Percentiles rank a stretch among this genome's conserved stretches.
Evolutionary conservation across 2,888 invertebrate species (phyloP).

Genomic region (Epistrophe eligans): DNA sequence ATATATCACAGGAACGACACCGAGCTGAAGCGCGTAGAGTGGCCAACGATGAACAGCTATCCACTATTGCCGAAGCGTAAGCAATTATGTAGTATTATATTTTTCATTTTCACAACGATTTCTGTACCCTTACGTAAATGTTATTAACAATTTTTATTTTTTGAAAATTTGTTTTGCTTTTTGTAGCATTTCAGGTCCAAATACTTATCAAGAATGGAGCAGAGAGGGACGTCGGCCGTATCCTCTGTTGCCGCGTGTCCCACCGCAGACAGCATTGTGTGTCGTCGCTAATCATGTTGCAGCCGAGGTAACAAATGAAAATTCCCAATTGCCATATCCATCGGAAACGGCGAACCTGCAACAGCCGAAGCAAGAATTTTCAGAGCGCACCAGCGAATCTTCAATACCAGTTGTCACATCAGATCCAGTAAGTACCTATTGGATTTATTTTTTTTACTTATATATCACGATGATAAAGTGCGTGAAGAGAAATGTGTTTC

Average conservation of each 20-base stretch:
- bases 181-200: slow-evolving; percentile 87
- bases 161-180: slow-evolving; percentile 19
- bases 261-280: slow-evolving; percentile 93
- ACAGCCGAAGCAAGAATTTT: slow-evolving; percentile 71
- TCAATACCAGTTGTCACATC: slow-evolving; percentile 79
- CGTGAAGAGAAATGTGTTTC: neutral
- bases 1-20: slow-evolving; percentile 95
- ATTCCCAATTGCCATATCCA: slow-evolving; percentile 86
- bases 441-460: slow-evolving; percentile 18
- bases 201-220: slow-evolving; percentile 91
- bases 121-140: slow-evolving; percentile 66
- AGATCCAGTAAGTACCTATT: slow-evolving; percentile 82
- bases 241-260: slow-evolving; percentile 92
- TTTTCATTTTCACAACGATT: slow-evolving; percentile 30
- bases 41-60: slow-evolving; percentile 95
- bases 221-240: slow-evolving; percentile 93
- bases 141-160: slow-evolving; percentile 13
- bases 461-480: slow-evolving; percentile 17
- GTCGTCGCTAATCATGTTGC: slow-evolving; percentile 93
- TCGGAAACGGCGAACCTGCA: slow-evolving; percentile 83
- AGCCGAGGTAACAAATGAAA: slow-evolving; percentile 87
- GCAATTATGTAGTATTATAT: slow-evolving; percentile 79
- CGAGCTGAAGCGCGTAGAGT: slow-evolving; percentile 96
- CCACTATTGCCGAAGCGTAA: slow-evolving; percentile 95
- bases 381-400: slow-evolving; percentile 48